Evolutionary conservation across 1,140 invertebrate genomes (phyloP).

Genomic region (Sweltsa coloradensis): DNA sequence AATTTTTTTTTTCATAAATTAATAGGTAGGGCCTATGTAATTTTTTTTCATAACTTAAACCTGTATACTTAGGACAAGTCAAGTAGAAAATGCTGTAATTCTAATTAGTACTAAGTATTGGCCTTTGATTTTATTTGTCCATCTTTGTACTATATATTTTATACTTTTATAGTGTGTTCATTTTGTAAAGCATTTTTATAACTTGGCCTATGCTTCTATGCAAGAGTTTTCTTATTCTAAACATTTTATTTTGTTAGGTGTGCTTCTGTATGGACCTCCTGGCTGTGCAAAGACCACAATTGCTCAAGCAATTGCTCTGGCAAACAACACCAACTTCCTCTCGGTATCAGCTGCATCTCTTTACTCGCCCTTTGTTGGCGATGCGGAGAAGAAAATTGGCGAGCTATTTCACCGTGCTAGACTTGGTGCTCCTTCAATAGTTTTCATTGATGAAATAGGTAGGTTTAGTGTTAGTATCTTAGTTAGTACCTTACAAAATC

Average conservation of each 20-base stretch:
- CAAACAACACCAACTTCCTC: conserved; percentile 45
- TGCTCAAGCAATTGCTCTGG: conserved; percentile 48
- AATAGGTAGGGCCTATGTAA: no score
- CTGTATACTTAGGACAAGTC: no score
- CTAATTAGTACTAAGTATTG: no score
- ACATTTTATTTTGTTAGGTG: conserved; percentile 37
- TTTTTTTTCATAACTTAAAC: no score
- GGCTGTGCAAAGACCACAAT: conserved; percentile 65
- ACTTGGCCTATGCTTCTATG: conserved; percentile 1
- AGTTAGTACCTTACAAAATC: not conserved
- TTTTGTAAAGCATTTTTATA: not conserved
- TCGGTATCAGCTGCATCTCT: conserved; percentile 49
- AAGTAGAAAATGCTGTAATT: no score
- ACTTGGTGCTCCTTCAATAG: conserved; percentile 48
- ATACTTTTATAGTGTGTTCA: not conserved
- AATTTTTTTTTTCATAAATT: no score
- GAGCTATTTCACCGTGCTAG: conserved; percentile 53
- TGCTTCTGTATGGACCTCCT: conserved; percentile 62
- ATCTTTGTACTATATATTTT: not conserved
- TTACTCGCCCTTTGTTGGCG: conserved; percentile 53
- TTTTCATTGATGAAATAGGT: conserved; percentile 69
- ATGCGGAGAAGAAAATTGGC: conserved; percentile 44
- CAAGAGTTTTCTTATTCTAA: conserved; percentile 10
- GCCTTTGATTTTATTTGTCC: not conserved
- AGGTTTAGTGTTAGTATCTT: conserved; percentile 8